Evolutionary conservation across 2,888 invertebrate species (phyloP), one percentile per base, ranked within the genome.

Genomic region (Hemistola chrysoprasaria): DNA sequence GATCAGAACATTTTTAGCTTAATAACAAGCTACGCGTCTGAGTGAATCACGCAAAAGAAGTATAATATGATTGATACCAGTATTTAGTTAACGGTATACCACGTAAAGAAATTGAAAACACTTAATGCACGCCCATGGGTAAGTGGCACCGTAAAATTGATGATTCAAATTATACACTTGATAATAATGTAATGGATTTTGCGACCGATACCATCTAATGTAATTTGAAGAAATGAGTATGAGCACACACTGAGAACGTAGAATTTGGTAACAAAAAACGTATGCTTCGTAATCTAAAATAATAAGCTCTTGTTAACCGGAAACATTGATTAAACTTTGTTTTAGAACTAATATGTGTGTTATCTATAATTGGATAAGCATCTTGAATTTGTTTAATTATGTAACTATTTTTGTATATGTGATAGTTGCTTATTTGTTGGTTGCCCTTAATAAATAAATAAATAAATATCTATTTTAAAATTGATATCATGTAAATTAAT

Each of bases 21-120:
- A 74, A 77, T 78, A 75, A 73, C 66, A 62, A 69, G 67, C 59
- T 66, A 71, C 71, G 71, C 69, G 66, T 65, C 65, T 59, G 61
- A 60, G 65, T 65, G 68, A 75, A 74, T 71, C 70, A 59, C 57
- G 41, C 62, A 60, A 61, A 57, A 63, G 67, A 67, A 64, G 67
- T 66, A 71, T 65, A 78, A 77, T 75, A 74, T 77, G 79, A 79
- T 79, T 79, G 72, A 81, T 79, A 69, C 62, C 56, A 70, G 68
- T 71, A 76, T 74, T 78, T 73, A 70, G 69, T 51, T 79, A 80
- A 78, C 78, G 74, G 79, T 78, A 73, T 62, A 66, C 53, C 67
- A 66, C 67, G 51, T 40, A 55, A 56, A 60, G 53, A 71, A 65
- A 67, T 67, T 67, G 63, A 62, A 62, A 59, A 62, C 57, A 58